A percentile compares a stretch with the other conserved stretches of the same genome.
Conservation (phyloP, 2,797 vertebrate species). For the Enteromius radiatus region DNA sequence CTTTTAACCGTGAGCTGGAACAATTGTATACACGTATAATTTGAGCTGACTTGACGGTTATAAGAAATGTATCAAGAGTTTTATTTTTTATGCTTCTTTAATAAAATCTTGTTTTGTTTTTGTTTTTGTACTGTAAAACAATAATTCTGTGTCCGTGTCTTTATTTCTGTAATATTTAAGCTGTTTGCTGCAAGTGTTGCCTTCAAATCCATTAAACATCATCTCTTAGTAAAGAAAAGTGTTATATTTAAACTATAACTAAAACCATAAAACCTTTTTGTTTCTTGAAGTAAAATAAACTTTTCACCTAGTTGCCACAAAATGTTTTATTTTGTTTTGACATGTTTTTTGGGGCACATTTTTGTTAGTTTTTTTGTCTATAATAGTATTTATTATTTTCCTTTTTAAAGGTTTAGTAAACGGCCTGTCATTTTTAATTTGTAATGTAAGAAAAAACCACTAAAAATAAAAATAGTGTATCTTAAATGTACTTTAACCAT, state of each 20-base stretch:
- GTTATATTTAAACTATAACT: neutral
- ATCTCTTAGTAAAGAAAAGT: neutral
- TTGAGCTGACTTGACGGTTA: conserved; percentile 95
- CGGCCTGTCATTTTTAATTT: no score
- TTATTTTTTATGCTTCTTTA: conserved; percentile 97
- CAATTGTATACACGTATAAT: conserved; percentile 91
- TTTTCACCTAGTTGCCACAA: no score
- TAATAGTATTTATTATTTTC: no score
- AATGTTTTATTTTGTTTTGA: neutral
- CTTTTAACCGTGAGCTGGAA: conserved; percentile 93
- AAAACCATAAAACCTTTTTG: neutral
- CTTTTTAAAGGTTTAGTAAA: no score
- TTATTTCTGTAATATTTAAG: conserved; percentile 49
- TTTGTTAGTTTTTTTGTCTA: no score
- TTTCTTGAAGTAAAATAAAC: neutral
- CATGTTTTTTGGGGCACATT: neutral
- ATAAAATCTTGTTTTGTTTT: conserved; percentile 85
- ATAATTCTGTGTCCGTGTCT: conserved; percentile 59
- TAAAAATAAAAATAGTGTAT: no score
- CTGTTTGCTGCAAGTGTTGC: neutral
- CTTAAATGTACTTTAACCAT: neutral
- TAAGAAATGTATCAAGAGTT: conserved; percentile 99
- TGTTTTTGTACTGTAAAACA: conserved; percentile 85
- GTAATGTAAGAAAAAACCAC: neutral
- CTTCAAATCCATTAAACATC: neutral